Evolutionary conservation across 2,888 invertebrate genomes (phyloP).

Genomic region (Bruchidius siliquastri): DNA sequence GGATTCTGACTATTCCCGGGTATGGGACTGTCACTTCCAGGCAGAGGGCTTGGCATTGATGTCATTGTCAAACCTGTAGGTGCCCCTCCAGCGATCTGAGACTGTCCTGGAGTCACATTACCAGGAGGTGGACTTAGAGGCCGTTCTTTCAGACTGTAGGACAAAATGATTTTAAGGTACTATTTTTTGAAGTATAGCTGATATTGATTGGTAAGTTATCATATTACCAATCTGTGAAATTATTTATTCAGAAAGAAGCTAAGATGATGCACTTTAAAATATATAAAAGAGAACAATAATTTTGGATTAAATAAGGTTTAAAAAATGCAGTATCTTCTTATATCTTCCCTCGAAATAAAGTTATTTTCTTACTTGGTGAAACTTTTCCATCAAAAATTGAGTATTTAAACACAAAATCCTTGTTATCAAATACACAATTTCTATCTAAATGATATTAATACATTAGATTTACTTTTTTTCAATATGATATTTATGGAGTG

Average conservation of each 20-base stretch:
- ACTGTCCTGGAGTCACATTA: constrained; percentile 36
- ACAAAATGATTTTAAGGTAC: constrained; percentile 11
- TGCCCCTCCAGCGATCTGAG: constrained; percentile 36
- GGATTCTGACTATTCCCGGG: constrained; percentile 43
- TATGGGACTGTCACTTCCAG: constrained; percentile 54
- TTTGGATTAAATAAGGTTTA: too few species aligned
- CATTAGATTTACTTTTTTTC: too few species aligned
- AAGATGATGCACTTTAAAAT: not conserved
- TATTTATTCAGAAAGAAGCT: not conserved
- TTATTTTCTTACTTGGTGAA: too few species aligned
- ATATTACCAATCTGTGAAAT: not conserved
- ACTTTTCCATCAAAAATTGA: too few species aligned
- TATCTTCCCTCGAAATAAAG: too few species aligned
- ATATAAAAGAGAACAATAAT: not conserved
- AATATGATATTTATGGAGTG: too few species aligned
- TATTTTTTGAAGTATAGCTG: too few species aligned
- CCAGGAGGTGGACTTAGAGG: constrained; percentile 59
- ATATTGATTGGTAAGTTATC: too few species aligned
- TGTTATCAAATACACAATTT: too few species aligned
- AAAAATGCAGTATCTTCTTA: too few species aligned
- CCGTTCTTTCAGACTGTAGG: constrained; percentile 58
- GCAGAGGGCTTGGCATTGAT: constrained; percentile 52
- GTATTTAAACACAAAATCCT: too few species aligned
- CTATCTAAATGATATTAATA: too few species aligned
- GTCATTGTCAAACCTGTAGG: constrained; percentile 39